Evolutionary conservation across 2,113 vertebrate genomes (phyloP).

Genomic region (Crotalus tigris): DNA sequence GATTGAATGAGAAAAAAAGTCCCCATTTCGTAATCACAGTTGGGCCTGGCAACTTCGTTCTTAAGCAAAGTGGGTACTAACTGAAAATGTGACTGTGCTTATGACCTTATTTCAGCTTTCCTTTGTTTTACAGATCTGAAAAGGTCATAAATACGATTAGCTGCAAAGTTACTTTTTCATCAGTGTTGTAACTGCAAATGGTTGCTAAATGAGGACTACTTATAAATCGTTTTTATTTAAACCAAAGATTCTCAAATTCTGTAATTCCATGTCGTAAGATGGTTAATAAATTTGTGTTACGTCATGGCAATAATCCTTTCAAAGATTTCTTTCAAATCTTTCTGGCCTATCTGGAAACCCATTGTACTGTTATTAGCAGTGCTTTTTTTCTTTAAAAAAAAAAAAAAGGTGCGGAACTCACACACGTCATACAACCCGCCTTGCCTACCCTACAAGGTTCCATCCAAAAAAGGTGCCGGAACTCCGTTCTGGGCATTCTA

Average conservation of each 20-base stretch:
- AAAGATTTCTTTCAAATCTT: background rate
- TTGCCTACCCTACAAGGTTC: too few relatives aligned
- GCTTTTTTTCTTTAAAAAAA: too few relatives aligned
- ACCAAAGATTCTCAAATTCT: background rate
- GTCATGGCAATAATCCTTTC: background rate
- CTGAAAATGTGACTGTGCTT: background rate
- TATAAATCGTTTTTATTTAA: background rate
- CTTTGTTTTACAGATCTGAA: background rate
- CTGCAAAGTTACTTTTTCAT: background rate
- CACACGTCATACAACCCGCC: too few relatives aligned
- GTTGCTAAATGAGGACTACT: background rate
- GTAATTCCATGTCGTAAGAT: background rate
- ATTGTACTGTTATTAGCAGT: background rate
- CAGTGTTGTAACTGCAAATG: background rate
- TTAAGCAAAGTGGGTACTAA: background rate
- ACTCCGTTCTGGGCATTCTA: too few relatives aligned
- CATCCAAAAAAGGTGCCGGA: too few relatives aligned
- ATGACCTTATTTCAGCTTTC: background rate
- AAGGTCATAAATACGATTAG: background rate
- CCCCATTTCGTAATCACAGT: background rate
- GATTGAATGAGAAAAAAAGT: background rate
- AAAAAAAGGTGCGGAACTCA: too few relatives aligned
- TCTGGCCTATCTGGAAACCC: background rate
- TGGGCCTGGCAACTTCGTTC: background rate
- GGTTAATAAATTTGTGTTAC: background rate